A percentile compares a stretch with the other conserved stretches of the same genome.
These are phyloP conservation scores for Rallus crepitans DNA, from an alignment of 2,797 vertebrate genomes.

Conservation along the genomic window DNA sequence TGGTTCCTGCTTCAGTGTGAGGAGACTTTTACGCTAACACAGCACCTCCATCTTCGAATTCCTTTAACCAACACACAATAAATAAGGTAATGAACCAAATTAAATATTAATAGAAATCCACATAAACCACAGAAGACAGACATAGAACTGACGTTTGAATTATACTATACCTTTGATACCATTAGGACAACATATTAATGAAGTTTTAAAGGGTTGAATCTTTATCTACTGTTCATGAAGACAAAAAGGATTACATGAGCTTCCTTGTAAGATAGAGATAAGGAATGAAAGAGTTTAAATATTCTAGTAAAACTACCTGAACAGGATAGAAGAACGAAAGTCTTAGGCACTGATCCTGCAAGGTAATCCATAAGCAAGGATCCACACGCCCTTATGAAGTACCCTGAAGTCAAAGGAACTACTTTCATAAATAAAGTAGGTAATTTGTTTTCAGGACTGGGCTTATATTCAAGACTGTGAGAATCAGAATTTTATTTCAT, in stretches of 20 bases:
- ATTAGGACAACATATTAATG: slow-evolving; percentile 64
- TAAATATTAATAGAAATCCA: slow-evolving; percentile 75
- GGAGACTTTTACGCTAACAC: slow-evolving; percentile 69
- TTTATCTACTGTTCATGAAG: slow-evolving; percentile 47
- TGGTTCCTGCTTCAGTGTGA: slow-evolving; percentile 32
- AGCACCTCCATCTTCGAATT: slow-evolving; percentile 46
- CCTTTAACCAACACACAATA: slow-evolving; percentile 75
- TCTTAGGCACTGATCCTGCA: not conserved
- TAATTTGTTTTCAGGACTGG: slow-evolving; percentile 50
- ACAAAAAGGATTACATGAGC: slow-evolving; percentile 19
- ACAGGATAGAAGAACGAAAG: not conserved
- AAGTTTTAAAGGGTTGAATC: slow-evolving; percentile 50
- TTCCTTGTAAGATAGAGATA: not conserved
- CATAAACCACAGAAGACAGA: slow-evolving; percentile 41
- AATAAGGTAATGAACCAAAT: slow-evolving; percentile 73
- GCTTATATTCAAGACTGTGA: slow-evolving; percentile 42
- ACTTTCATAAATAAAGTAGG: slow-evolving; percentile 51
- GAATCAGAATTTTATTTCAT: slow-evolving; percentile 80
- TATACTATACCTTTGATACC: slow-evolving; percentile 55
- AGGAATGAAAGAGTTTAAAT: not conserved
- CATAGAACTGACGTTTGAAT: slow-evolving; percentile 48
- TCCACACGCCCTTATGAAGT: not conserved
- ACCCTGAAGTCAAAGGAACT: slow-evolving; percentile 63
- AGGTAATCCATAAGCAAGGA: not conserved
- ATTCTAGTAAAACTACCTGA: not conserved